phyloP scores from a whole-genome alignment of 2,113 vertebrate genomes.

The Colaptes auratus region DNA sequence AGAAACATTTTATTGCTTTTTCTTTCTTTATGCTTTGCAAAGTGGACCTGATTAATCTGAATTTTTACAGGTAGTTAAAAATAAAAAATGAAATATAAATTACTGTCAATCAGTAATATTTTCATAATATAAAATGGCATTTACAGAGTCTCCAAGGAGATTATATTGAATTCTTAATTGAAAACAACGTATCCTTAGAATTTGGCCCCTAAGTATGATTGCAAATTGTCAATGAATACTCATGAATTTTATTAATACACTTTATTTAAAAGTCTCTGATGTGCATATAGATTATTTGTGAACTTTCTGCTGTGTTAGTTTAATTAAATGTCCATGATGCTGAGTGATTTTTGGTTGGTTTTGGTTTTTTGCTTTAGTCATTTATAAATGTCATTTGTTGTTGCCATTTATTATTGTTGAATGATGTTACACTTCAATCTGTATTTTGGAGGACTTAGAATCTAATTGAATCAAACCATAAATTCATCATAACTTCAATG shows the following conservation, averaged over 20 bases:
- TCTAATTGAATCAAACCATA: neutral
- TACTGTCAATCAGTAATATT: neutral
- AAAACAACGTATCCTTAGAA: constrained; percentile 1
- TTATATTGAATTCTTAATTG: constrained; percentile 23
- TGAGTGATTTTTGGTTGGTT: neutral
- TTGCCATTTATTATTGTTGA: neutral
- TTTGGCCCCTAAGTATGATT: neutral
- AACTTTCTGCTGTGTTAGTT: neutral
- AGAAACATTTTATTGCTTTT: neutral
- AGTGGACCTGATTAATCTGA: constrained; percentile 1
- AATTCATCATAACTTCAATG: neutral
- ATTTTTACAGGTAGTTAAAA: constrained; percentile 7
- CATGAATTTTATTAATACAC: neutral
- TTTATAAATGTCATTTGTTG: neutral
- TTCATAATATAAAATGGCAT: neutral
- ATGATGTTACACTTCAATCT: neutral
- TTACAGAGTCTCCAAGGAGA: neutral
- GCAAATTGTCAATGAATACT: neutral
- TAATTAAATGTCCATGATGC: neutral
- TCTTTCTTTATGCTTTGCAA: neutral
- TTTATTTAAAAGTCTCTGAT: neutral
- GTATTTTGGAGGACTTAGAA: neutral
- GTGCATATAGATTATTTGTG: neutral
- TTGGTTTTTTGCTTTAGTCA: neutral
- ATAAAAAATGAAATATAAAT: neutral